Evolutionary conservation across 2,888 invertebrate genomes (phyloP).

Genomic region (Eupithecia subfuscata): DNA sequence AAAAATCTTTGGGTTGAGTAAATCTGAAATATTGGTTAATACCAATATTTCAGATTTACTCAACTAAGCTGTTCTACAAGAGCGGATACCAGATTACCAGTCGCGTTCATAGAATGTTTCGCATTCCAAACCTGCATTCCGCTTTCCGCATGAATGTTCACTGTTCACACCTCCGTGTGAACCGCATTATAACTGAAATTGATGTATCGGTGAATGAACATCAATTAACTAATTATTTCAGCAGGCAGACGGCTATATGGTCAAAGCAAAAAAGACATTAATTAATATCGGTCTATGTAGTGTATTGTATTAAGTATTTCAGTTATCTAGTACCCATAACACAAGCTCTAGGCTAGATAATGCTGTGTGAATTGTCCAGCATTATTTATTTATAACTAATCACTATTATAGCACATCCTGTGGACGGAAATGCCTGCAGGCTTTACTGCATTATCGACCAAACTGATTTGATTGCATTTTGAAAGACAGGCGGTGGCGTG

Average conservation of each 20-base stretch:
- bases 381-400: too few relatives aligned
- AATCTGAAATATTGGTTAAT: too few relatives aligned
- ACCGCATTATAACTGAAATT: conserved; percentile 22
- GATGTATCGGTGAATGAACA: conserved; percentile 6
- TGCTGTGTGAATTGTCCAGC: too few relatives aligned
- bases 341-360: too few relatives aligned
- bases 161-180: conserved; percentile 4
- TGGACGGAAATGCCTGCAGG: background rate
- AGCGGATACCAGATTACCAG: conserved; percentile 31
- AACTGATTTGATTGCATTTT: too few relatives aligned
- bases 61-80: background rate
- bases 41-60: too few relatives aligned
- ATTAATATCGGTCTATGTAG: too few relatives aligned
- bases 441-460: background rate
- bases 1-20: too few relatives aligned
- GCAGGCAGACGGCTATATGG: too few relatives aligned
- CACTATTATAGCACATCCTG: background rate
- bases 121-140: conserved; percentile 13
- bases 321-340: too few relatives aligned
- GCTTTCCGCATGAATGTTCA: conserved; percentile 19
- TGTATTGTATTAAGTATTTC: too few relatives aligned
- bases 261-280: too few relatives aligned
- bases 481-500: background rate
- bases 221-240: background rate
- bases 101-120: conserved; percentile 14